Conservation (phyloP, 2,113 vertebrate species). For the Loxodonta africana region DNA sequence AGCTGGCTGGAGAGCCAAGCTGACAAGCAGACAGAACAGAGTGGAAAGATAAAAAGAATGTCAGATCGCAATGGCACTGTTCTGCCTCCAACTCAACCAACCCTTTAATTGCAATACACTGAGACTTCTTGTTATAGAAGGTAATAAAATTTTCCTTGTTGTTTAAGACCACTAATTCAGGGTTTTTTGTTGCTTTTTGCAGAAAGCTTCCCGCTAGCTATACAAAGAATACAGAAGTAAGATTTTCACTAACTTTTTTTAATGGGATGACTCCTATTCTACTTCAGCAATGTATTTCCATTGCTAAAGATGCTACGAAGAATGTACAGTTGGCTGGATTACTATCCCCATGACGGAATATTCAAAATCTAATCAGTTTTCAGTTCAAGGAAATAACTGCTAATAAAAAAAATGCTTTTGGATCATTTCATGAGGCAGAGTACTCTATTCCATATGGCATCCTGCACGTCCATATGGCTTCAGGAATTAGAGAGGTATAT, state of each 20-base stretch:
- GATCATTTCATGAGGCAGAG: constrained; percentile 84
- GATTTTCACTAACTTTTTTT: background rate
- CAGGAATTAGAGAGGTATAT: constrained; percentile 87
- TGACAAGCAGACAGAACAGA: background rate
- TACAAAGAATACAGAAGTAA: background rate
- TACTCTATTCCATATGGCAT: constrained; percentile 85
- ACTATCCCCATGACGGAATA: constrained; percentile 85
- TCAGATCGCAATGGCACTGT: rapidly evolving
- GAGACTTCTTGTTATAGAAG: background rate
- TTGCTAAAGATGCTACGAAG: constrained; percentile 79
- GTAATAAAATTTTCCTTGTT: background rate
- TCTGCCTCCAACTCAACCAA: background rate
- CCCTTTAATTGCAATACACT: too few species aligned
- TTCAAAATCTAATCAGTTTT: constrained; percentile 86
- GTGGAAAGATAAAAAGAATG: background rate
- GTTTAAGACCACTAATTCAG: background rate
- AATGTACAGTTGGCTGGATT: constrained; percentile 73
- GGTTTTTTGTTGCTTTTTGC: background rate
- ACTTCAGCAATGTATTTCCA: constrained; percentile 17
- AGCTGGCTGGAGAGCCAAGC: background rate
- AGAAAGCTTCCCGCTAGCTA: background rate
- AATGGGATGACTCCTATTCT: background rate
- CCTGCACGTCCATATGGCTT: constrained; percentile 83
- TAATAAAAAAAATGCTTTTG: constrained; percentile 87
- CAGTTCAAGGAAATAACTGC: constrained; percentile 85